These are phyloP conservation scores for Pandion haliaetus DNA, from an alignment of 2,113 vertebrate species.

Conservation along the genomic window DNA sequence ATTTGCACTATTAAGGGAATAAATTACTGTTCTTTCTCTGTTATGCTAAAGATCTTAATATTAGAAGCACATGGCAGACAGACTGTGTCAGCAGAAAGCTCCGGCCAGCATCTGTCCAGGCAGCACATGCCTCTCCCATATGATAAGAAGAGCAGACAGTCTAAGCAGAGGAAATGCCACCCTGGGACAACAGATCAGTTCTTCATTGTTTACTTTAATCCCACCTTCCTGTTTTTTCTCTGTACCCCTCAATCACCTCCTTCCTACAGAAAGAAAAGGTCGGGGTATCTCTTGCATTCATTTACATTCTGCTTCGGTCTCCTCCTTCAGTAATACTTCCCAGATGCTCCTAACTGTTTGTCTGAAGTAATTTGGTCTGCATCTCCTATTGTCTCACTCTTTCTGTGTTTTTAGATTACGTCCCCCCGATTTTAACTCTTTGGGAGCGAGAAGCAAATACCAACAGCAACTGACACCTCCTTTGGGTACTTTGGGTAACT, in stretches of 20 bases:
- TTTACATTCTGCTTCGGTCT: background rate
- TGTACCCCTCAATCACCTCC: background rate
- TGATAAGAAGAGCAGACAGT: fast-evolving
- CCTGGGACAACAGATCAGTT: background rate
- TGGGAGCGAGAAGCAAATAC: background rate
- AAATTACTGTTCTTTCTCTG: background rate
- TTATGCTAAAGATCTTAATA: background rate
- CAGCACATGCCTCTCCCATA: background rate
- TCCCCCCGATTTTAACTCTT: background rate
- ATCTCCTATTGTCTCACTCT: background rate
- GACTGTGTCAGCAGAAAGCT: background rate
- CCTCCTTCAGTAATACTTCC: background rate
- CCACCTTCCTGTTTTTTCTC: background rate
- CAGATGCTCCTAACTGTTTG: background rate
- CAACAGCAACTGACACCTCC: background rate
- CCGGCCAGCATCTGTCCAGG: background rate
- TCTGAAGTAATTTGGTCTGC: background rate
- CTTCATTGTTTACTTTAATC: background rate
- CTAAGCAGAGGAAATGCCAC: background rate
- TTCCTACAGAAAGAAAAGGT: background rate
- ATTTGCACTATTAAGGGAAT: background rate
- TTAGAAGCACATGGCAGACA: background rate
- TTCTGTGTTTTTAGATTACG: background rate
- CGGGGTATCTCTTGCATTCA: background rate
- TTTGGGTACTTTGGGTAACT: background rate